These are phyloP conservation scores for Ametastegia equiseti DNA, from an alignment of 2,888 invertebrate species.

Conservation along the genomic window DNA sequence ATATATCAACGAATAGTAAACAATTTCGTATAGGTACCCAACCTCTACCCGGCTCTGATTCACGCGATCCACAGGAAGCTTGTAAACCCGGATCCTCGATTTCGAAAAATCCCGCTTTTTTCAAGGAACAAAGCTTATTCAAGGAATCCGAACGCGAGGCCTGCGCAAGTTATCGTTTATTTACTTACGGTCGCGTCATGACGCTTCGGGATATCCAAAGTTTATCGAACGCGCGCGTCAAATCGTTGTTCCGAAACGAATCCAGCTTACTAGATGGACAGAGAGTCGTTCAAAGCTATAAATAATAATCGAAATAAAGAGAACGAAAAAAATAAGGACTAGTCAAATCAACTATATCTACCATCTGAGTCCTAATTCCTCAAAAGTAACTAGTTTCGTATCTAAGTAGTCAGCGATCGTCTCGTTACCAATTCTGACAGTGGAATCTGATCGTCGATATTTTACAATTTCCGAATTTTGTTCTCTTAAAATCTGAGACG, in stretches of 20 bases:
- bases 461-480: slow-evolving; percentile 16
- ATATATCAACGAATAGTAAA: slow-evolving; percentile 47
- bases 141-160: slow-evolving; percentile 6
- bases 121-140: slow-evolving; percentile 39
- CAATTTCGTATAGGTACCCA: slow-evolving; percentile 31
- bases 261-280: slow-evolving; percentile 23
- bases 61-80: slow-evolving; percentile 36
- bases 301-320: slow-evolving; percentile 1
- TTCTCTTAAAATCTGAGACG: neutral
- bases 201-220: slow-evolving; percentile 37
- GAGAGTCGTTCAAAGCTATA: slow-evolving; percentile 13
- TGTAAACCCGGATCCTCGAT: neutral
- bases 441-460: slow-evolving; percentile 1
- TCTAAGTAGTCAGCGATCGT: neutral
- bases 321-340: neutral
- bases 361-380: neutral
- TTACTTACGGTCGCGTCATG: slow-evolving; percentile 33
- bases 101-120: slow-evolving; percentile 24
- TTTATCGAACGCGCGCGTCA: slow-evolving; percentile 40
- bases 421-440: slow-evolving; percentile 39
- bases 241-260: slow-evolving; percentile 18
- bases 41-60: slow-evolving; percentile 35
- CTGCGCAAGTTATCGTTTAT: slow-evolving; percentile 43
- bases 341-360: neutral
- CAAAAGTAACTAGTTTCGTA: neutral